Conservation (phyloP, 1,140 invertebrate genomes). For the Agraylea sexmaculata region DNA sequence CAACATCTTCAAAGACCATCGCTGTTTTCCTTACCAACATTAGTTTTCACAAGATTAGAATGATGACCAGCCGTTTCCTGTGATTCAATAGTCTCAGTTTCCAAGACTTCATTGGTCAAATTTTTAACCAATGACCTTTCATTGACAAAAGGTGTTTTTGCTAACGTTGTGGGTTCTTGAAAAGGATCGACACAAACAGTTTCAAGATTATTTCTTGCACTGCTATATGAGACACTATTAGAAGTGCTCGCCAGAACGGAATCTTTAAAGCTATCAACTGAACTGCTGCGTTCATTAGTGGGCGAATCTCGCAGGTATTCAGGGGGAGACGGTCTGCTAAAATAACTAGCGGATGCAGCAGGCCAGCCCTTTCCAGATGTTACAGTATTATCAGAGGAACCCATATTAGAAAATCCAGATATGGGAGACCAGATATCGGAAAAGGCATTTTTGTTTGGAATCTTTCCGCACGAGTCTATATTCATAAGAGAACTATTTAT, state of each 20-base stretch:
- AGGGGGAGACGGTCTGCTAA: slow-evolving; percentile 1
- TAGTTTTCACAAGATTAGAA: neutral
- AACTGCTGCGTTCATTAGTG: slow-evolving; percentile 2
- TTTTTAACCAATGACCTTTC: slow-evolving; percentile 3
- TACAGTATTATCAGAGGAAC: slow-evolving; percentile 3
- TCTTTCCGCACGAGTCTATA: slow-evolving; percentile 2
- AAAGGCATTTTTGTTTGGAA: slow-evolving; percentile 17
- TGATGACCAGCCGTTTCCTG: no score
- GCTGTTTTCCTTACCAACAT: no score
- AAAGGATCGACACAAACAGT: slow-evolving; percentile 4
- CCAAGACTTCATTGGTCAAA: slow-evolving; percentile 4
- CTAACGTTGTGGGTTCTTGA: slow-evolving; percentile 7
- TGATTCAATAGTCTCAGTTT: slow-evolving; percentile 9
- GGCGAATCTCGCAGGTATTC: slow-evolving; percentile 4
- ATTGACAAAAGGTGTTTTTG: slow-evolving; percentile 7
- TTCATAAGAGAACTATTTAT: slow-evolving; percentile 8
- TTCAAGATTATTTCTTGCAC: slow-evolving; percentile 3
- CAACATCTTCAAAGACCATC: no score
- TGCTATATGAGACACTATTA: slow-evolving; percentile 7
- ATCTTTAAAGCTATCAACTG: slow-evolving; percentile 9
- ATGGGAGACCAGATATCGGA: slow-evolving; percentile 30
- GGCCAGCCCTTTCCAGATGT: slow-evolving; percentile 1
- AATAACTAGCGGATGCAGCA: slow-evolving; percentile 8
- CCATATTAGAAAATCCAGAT: slow-evolving; percentile 23
- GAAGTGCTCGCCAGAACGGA: slow-evolving; percentile 7